A percentile compares a stretch with the other conserved stretches of the same genome.
These are phyloP conservation scores for Torymus texanus DNA, from an alignment of 2,888 invertebrate species.

Conservation along the genomic window DNA sequence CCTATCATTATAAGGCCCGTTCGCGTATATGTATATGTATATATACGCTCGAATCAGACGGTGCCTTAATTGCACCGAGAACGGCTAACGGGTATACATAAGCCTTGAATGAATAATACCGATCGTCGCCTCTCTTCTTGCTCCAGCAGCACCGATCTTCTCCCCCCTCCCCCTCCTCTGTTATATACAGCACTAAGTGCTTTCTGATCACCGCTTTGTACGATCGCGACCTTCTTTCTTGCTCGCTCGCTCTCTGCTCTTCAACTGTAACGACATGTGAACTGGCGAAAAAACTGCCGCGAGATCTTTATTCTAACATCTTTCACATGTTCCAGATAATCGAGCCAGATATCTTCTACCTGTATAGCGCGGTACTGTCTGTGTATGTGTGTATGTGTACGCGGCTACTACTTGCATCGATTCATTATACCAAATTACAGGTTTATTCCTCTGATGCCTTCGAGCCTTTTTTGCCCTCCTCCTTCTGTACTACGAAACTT, in stretches of 20 bases:
- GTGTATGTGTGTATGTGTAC: neutral
- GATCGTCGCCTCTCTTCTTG: neutral
- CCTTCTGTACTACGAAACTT: neutral
- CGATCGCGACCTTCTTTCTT: slow-evolving; percentile 41
- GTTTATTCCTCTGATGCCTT: slow-evolving; percentile 1
- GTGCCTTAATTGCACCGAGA: slow-evolving; percentile 45
- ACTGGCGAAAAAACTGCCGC: slow-evolving; percentile 22
- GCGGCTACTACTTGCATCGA: neutral
- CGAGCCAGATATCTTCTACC: slow-evolving; percentile 11
- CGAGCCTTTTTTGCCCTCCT: neutral
- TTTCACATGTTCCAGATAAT: slow-evolving; percentile 46
- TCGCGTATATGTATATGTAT: neutral
- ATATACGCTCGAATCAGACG: slow-evolving; percentile 2
- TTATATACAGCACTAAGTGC: slow-evolving; percentile 28
- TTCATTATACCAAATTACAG: slow-evolving; percentile 32
- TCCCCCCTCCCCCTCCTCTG: neutral
- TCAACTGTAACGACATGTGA: slow-evolving; percentile 39
- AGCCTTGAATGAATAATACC: slow-evolving; percentile 47
- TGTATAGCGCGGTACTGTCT: neutral
- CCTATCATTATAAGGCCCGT: slow-evolving; percentile 26
- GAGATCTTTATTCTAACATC: slow-evolving; percentile 29
- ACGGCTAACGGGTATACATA: slow-evolving; percentile 20
- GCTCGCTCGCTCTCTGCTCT: neutral
- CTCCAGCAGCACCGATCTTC: neutral
- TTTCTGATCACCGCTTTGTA: slow-evolving; percentile 46